A percentile compares a stretch with the other conserved stretches of the same genome.
phyloP scores from a whole-genome alignment of 1,140 invertebrate genomes.

The Dreissena polymorpha region DNA sequence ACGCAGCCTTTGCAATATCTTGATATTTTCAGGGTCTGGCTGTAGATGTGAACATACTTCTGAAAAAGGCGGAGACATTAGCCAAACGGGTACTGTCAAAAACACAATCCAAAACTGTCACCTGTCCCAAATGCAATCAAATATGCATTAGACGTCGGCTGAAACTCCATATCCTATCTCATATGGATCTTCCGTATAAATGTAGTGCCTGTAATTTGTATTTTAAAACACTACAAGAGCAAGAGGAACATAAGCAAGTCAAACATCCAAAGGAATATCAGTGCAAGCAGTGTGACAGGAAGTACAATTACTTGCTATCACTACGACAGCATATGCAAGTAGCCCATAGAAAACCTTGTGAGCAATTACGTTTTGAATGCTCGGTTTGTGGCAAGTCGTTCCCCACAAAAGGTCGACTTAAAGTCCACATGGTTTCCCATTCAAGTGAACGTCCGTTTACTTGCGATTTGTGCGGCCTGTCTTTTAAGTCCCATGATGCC shows the following conservation, averaged over 20 bases:
- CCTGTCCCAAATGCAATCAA: background rate
- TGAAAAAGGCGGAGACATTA: background rate
- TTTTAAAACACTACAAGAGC: conserved; percentile 11
- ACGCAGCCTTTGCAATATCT: background rate
- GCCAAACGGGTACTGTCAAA: background rate
- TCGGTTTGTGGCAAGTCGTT: too few relatives aligned
- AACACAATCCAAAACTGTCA: background rate
- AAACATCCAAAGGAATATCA: conserved; percentile 28
- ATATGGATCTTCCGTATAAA: conserved; percentile 18
- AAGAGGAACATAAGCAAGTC: conserved; percentile 1
- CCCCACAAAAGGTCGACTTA: too few relatives aligned
- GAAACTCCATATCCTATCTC: background rate
- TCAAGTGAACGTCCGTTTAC: too few relatives aligned
- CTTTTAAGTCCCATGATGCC: too few relatives aligned
- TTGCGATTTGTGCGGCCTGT: too few relatives aligned
- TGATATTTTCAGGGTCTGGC: background rate
- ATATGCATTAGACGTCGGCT: background rate
- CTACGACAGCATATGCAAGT: conserved; percentile 24
- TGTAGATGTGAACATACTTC: background rate
- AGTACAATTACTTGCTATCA: conserved; percentile 18
- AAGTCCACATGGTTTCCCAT: too few relatives aligned
- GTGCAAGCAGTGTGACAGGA: conserved; percentile 19
- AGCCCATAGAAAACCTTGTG: background rate
- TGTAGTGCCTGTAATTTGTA: conserved; percentile 15
- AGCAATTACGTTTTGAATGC: too few relatives aligned